These are phyloP conservation scores for Ophioninae sp. DNA, from an alignment of 2,888 invertebrate genomes.

Conservation along the genomic window DNA sequence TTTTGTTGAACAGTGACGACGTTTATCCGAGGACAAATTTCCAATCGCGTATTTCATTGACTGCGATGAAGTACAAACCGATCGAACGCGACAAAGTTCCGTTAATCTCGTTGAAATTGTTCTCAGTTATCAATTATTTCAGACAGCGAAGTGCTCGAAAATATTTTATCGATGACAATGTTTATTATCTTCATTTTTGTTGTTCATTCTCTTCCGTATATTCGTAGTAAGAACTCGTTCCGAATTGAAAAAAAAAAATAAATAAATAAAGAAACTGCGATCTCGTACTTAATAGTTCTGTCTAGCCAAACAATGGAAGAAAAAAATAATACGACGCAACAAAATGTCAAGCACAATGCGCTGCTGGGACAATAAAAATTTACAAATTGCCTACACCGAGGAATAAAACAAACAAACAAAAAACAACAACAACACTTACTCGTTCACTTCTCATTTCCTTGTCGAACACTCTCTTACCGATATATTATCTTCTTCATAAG, in stretches of 20 bases:
- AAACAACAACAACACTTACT: slow-evolving; percentile 36
- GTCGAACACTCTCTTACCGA: slow-evolving; percentile 58
- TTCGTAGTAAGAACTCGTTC: neutral
- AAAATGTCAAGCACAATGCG: slow-evolving; percentile 65
- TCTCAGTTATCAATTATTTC: neutral
- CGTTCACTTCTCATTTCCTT: slow-evolving; percentile 56
- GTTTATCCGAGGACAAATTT: neutral
- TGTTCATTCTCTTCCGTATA: slow-evolving; percentile 7
- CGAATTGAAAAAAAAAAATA: slow-evolving; percentile 18
- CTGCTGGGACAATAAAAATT: slow-evolving; percentile 72
- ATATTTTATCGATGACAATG: neutral
- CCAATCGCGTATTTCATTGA: neutral
- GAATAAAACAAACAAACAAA: slow-evolving; percentile 37
- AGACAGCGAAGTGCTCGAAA: neutral
- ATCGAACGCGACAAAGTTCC: neutral
- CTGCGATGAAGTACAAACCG: neutral
- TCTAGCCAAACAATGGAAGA: slow-evolving; percentile 66
- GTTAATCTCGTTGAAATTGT: neutral
- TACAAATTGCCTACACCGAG: slow-evolving; percentile 58
- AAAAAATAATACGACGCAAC: slow-evolving; percentile 41
- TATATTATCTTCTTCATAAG: slow-evolving; percentile 19
- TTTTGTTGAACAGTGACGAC: neutral
- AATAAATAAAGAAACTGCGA: slow-evolving; percentile 35
- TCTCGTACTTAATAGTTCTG: slow-evolving; percentile 68
- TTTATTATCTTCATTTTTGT: neutral